Base-by-base conservation (phyloP, 37 sponge, comb jelly and placozoan genomes). In the Cliona cf. orientalis region DNA sequence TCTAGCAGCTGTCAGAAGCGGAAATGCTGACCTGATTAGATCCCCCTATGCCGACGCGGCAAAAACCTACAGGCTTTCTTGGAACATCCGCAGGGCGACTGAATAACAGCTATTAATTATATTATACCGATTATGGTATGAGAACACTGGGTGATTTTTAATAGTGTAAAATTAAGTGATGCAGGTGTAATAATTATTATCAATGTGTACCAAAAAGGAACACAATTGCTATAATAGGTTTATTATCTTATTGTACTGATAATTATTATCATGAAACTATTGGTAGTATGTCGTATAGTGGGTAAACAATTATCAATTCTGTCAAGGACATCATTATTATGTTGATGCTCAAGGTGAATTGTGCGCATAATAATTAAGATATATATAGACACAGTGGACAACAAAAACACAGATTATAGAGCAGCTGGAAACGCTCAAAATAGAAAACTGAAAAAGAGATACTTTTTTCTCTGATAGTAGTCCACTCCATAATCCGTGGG, bases 11-110 rank as follows among this genome's bases (percentile, higher is more conserved):
- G 91, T 94, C 11, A 25, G 53, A 0, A 66, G 43, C 6, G 75
- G 78, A 1, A 70, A 94, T 33, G 37, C 25, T 11, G 38, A 39
- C 0, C 17, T 71, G 19, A 72, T 93, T 5, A 43, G 74, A 26
- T 90, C 90, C 32, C 41, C 76, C 39, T 94, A 94, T 68, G 38
- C 31, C 5, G 95, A 94, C 75, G 95, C 95, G 0, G 32, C 67
- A 34, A 74, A 90, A 64, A 91, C 95, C 14, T 94, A 94, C 66
- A 53, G 80, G 32, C 82, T 94, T 2, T 82, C 91, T 32, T 94
- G 95, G 95, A 85, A 74, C 41, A 84, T 94, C 21, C 74, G 89
- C 2, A 62, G 63, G 28, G 65, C 80, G 39, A 67, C 69, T 72
- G 78, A 78, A 65, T 17, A 31, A 67, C 28, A 17, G 28, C 56